Conservation (phyloP, 2,113 vertebrate species). For the Sceloporus undulatus region DNA sequence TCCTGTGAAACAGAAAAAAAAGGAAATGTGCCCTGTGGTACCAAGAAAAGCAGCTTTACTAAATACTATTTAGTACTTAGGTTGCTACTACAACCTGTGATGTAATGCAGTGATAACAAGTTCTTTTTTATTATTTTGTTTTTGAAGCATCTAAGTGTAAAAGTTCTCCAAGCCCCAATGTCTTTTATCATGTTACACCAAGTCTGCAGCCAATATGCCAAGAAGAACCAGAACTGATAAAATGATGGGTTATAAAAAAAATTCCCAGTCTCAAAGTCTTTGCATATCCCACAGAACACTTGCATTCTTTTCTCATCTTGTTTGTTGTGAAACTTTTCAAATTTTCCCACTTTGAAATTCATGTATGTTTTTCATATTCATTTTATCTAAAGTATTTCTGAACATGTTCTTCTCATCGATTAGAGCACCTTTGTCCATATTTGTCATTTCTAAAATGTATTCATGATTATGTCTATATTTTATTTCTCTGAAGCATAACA, state of each 20-base stretch:
- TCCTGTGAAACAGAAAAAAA: too few relatives aligned
- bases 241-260: not conserved
- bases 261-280: too few relatives aligned
- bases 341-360: not conserved
- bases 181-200: not conserved
- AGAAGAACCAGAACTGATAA: conserved; percentile 1
- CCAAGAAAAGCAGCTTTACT: not conserved
- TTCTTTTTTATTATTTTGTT: conserved; percentile 11
- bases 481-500: too few relatives aligned
- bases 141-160: conserved; percentile 12
- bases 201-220: not conserved
- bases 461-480: too few relatives aligned
- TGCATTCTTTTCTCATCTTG: too few relatives aligned
- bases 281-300: too few relatives aligned
- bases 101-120: not conserved
- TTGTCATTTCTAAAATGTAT: too few relatives aligned
- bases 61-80: not conserved
- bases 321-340: not conserved
- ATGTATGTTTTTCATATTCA: too few relatives aligned
- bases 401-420: too few relatives aligned
- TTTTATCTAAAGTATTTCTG: too few relatives aligned
- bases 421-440: too few relatives aligned
- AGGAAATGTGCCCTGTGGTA: too few relatives aligned
- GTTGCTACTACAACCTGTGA: not conserved
- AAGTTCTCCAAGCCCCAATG: not conserved